Evolutionary conservation across 2,113 vertebrate genomes (phyloP), one percentile per base, ranked within the genome.

Genomic region (Edolisoma coerulescens): DNA sequence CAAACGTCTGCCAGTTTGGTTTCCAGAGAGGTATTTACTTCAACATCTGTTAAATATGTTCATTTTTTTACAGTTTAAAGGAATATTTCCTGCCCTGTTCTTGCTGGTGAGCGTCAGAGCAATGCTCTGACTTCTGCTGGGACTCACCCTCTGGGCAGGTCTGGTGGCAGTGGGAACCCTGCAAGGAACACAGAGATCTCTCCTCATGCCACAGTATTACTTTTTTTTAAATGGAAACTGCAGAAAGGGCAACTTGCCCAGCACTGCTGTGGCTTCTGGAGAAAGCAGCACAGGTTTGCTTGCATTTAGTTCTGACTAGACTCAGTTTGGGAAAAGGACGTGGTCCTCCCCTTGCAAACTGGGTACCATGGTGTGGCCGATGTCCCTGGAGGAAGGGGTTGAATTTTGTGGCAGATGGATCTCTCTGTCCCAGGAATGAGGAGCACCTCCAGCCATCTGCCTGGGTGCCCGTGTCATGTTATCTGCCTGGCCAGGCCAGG

Each of bases 361-460:
- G 32, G 14, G 32, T 13, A 7, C 68, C 1, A 1, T 8, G 11
- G 28, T 12, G 63, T 30, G 42, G 35, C 47, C 0, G 0, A 26
- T 42, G n/a, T 11, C 13, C 32, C 16, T 49, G 27, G 2, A 45
- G 10, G 49, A 76, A 79, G 16, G n/a, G 5, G 6, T 0, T 78
- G 70, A 12, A 13, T 41, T 65, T 26, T n/a, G 19, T 89, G 45
- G 22, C 75, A 68, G 23, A 2, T 11, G 21, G 23, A 50, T 33
- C 11, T 22, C n/a, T 65, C n/a, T 73, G 32, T 9, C 37, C 18
- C 5, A 70, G n/a, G 54, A 27, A n/a, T 16, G 64, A 76, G 27
- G 37, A 68, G 12, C 39, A 33, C 4, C 23, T 49, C n/a, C 26
- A n/a, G 44, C 52, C 41, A 3, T n/a, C 22, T 89, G 22, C 30